Percentiles rank a stretch among this genome's conserved stretches.
phyloP scores from a whole-genome alignment of 2,113 vertebrate species.

The Trichechus manatus region DNA sequence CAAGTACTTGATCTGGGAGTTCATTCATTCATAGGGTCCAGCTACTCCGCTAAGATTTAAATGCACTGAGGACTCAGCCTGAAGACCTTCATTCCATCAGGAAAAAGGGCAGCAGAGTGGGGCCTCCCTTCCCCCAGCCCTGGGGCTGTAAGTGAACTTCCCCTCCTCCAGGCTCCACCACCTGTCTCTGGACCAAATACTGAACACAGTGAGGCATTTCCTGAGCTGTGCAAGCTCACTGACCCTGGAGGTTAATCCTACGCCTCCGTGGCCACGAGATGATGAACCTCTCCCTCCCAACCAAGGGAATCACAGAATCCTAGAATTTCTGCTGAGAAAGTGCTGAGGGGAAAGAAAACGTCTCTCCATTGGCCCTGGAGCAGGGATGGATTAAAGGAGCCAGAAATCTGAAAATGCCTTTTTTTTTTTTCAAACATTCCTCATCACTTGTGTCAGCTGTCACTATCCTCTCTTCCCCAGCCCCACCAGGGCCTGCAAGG shows the following conservation, averaged over 20 bases:
- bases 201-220: constrained; percentile 80
- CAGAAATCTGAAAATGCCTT: not conserved
- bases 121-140: constrained; percentile 48
- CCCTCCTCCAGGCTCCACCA: constrained; percentile 76
- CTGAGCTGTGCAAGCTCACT: constrained; percentile 76
- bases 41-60: not conserved
- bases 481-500: not conserved
- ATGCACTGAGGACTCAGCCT: not conserved
- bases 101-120: constrained; percentile 38
- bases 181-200: constrained; percentile 81
- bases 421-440: not conserved
- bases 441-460: not conserved
- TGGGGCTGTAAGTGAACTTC: not conserved
- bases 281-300: not conserved
- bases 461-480: not conserved
- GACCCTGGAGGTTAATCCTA: constrained; percentile 80
- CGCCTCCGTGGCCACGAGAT: not conserved
- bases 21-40: not conserved
- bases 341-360: no score
- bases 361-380: no score
- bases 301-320: constrained; percentile 34
- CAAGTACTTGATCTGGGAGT: not conserved
- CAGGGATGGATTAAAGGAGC: not conserved
- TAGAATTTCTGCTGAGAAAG: constrained; percentile 19
- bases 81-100: not conserved